Evolutionary conservation across 1,140 invertebrate species (phyloP), one percentile per base, ranked within the genome.

Genomic region (Kradibia gibbosae): DNA sequence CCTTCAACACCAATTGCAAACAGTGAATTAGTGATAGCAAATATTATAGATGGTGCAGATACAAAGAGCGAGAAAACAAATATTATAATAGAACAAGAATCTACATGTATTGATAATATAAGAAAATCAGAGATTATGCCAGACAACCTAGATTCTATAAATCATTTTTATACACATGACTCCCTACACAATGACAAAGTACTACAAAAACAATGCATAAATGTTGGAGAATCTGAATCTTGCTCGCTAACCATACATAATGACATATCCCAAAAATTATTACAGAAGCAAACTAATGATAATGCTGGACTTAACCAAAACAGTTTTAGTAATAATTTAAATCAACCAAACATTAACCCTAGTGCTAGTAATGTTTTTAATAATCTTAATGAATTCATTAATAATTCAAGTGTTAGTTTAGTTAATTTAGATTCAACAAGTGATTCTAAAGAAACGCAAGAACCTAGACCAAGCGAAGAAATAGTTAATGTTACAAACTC

Each of bases 381-480:
- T 83, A 94, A 93, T 85, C 88, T 94, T n/a, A 93, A 93, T 65
- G 93, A 94, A 42, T 94, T 93, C 84, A 90, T 93, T 48, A 93
- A 92, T 84, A 87, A 88, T 34, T 87, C 90, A 31, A 88, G 86
- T 55, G 86, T 84, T 36, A 89, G 85, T 73, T 84, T 89, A 22
- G 84, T 85, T 75, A 83, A 83, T 42, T 81, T 83, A n/a, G 84
- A 87, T 20, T 76, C 73, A 72, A 39, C 34, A 13, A 50, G 36
- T 74, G 31, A 70, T n/a, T 39, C 39, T 17, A 78, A n/a, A 3
- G 25, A 55, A 28, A 28, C 25, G 1, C 25, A 65, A 25, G 20
- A 34, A 53, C 25, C 8, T 25, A 55, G 50, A 71, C 36, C 55
- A n/a, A 72, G 42, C 39, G 34, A 57, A 34, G 62, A 17, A n/a